Percentiles rank a stretch among this genome's conserved stretches.
phyloP scores from a whole-genome alignment of 2,888 invertebrate genomes.

The Lymantria monacha region DNA sequence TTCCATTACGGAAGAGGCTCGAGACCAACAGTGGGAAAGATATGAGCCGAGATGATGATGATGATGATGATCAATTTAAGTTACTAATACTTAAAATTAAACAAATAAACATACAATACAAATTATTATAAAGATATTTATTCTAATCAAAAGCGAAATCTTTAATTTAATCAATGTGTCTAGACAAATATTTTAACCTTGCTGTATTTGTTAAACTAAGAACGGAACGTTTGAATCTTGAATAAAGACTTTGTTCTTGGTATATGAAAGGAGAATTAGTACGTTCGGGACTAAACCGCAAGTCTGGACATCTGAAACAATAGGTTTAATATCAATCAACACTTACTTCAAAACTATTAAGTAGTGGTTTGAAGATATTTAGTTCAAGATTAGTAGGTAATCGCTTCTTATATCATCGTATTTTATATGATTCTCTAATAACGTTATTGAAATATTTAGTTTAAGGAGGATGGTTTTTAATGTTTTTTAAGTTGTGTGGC shows the following conservation, averaged over 20 bases:
- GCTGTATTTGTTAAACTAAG: neutral
- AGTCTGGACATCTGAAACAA: constrained; percentile 56
- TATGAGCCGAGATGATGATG: too few species aligned
- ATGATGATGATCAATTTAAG: neutral
- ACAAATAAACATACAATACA: neutral
- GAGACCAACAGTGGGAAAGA: too few species aligned
- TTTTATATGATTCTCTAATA: too few species aligned
- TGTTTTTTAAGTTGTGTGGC: too few species aligned
- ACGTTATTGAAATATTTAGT: too few species aligned
- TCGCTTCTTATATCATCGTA: too few species aligned
- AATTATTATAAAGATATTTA: constrained; percentile 12
- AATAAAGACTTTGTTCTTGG: neutral
- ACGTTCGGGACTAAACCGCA: constrained; percentile 44
- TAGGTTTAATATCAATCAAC: neutral
- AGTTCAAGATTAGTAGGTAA: too few species aligned
- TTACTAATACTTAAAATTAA: neutral
- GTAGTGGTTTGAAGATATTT: too few species aligned
- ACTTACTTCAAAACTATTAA: too few species aligned
- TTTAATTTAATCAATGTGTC: constrained; percentile 21
- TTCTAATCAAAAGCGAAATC: constrained; percentile 10
- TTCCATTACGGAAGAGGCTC: too few species aligned
- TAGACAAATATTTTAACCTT: constrained; percentile 3
- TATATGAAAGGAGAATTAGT: constrained; percentile 6
- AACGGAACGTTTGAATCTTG: neutral
- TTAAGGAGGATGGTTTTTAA: too few species aligned